Percentiles rank a stretch among this genome's conserved stretches.
Conservation (phyloP, 2,888 invertebrate species). For the Aromia moschata region DNA sequence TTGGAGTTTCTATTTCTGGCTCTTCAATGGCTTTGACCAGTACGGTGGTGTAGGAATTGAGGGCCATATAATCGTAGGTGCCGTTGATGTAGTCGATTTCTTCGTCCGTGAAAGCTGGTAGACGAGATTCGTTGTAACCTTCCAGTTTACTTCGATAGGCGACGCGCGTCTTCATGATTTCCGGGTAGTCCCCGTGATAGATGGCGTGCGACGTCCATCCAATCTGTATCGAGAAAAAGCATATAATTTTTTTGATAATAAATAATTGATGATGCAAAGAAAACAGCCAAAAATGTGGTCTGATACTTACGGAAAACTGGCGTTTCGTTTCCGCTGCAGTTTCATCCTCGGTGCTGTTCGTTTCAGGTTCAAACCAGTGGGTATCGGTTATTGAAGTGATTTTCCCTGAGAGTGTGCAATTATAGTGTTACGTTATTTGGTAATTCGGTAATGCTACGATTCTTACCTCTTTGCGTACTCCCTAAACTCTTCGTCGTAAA, state of each 20-base stretch:
- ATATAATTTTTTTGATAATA: background rate
- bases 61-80: conserved; percentile 75
- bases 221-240: conserved; percentile 32
- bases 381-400: background rate
- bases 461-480: conserved; percentile 22
- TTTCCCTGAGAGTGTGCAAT: background rate
- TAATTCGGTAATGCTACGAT: background rate
- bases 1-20: conserved; percentile 1
- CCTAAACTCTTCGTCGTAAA: conserved; percentile 69
- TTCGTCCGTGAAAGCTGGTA: conserved; percentile 69
- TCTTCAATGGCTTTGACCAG: conserved; percentile 56
- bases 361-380: background rate
- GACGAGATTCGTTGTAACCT: conserved; percentile 68
- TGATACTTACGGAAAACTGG: background rate
- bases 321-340: background rate
- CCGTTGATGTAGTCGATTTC: conserved; percentile 62
- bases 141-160: conserved; percentile 68
- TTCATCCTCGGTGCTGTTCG: background rate
- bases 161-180: conserved; percentile 70
- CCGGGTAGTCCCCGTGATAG: conserved; percentile 74
- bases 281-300: background rate
- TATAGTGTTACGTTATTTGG: background rate
- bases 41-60: conserved; percentile 77
- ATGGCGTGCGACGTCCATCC: conserved; percentile 66
- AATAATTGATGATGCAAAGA: background rate